Evolutionary conservation across 2,797 vertebrate genomes (phyloP).

Genomic region (Fistularia commersonii): DNA sequence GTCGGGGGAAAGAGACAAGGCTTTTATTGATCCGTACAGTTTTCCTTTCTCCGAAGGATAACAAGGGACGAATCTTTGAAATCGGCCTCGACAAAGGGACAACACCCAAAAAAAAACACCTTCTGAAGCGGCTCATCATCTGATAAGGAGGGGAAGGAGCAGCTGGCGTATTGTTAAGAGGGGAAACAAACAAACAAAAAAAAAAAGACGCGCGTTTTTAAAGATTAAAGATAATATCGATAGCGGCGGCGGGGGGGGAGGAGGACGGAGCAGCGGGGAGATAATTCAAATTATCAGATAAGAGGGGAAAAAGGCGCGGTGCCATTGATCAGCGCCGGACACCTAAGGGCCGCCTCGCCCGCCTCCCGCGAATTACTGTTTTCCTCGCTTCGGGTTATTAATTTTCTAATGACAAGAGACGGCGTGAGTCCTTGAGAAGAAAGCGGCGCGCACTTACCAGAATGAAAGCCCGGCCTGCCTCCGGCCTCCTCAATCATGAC

Average conservation of each 20-base stretch:
- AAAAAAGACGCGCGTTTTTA: conserved; percentile 27
- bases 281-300: conserved; percentile 59
- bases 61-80: conserved; percentile 35
- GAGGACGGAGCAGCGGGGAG: conserved; percentile 24
- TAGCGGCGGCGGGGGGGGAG: conserved; percentile 8
- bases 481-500: conserved; percentile 58
- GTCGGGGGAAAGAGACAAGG: too few relatives aligned
- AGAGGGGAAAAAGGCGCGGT: conserved; percentile 23
- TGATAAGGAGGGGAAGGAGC: conserved; percentile 53
- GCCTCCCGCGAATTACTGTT: conserved; percentile 29
- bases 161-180: conserved; percentile 35
- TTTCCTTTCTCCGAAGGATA: conserved; percentile 13
- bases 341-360: conserved; percentile 39
- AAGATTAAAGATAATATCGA: conserved; percentile 48
- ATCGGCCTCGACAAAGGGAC: conserved; percentile 32
- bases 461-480: conserved; percentile 46
- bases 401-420: conserved; percentile 61
- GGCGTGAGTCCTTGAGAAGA: conserved; percentile 59
- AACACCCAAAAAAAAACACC: too few relatives aligned
- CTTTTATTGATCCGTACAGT: too few relatives aligned
- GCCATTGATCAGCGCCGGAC: conserved; percentile 42
- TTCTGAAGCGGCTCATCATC: conserved; percentile 35
- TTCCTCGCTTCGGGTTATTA: conserved; percentile 51
- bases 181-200: conserved; percentile 12
- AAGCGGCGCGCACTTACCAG: conserved; percentile 50